Evolutionary conservation across 2,113 vertebrate genomes (phyloP), one percentile per base, ranked within the genome.

Genomic region (Pedetes capensis): DNA sequence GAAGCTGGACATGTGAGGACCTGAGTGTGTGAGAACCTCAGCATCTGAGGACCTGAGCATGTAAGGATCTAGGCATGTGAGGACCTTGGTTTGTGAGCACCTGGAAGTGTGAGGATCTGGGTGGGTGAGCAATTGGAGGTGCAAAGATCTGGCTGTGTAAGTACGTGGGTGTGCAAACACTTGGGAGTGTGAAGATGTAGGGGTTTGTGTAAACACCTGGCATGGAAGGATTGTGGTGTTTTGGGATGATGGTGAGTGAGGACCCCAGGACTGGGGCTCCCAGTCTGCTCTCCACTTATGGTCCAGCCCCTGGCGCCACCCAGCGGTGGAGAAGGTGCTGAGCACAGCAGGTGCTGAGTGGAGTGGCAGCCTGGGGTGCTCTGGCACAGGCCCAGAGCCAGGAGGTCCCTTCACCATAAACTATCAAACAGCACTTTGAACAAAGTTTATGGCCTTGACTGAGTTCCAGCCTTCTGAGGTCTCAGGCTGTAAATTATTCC

Each of bases 401-500:
- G 89, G 94, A 91, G 64, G 82, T 59, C 47, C 72, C 64, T 75
- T 88, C 74, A 22, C 82, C 59, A 16, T 83, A 79, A 93, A 91
- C 78, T 25, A 75, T 39, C 76, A 63, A 53, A 27, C 3, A 6
- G 85, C 47, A 72, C 91, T 96, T 83, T 49, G 82, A 93, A 84
- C 47, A 44, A 72, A 71, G 82, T 94, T 92, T 87, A 88, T 49
- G 57, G 96, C 87, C 74, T 88, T 94, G 95, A 93, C 91, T 32
- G 4, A 22, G 63, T 37, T 88, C 91, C 96, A 91, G 5, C 27
- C 25, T 69, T 87, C 78, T 34, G 85, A 94, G 80, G 63, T 74
- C 93, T 94, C 83, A 5, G 81, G 72, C 86, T 85, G 20, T 93
- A 91, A 91, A 95, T 95, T 34, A 81, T 79, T 57, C 29, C 64